Evolutionary conservation across 2,797 vertebrate genomes (phyloP).

Genomic region (Linurgus olivaceus): DNA sequence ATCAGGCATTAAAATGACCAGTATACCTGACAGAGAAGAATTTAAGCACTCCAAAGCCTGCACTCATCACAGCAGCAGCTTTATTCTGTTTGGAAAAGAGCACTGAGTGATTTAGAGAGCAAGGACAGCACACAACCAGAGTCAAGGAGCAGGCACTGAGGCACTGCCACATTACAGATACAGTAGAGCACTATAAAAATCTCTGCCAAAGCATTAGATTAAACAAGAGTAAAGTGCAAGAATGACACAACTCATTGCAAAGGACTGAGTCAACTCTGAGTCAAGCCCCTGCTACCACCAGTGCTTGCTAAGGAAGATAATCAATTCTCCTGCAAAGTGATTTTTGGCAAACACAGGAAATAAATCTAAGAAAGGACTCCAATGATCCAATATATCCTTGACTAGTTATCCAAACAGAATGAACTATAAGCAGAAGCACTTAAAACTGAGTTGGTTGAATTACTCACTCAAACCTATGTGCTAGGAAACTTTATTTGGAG

Average conservation of each 20-base stretch:
- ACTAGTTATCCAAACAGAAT: slow-evolving; percentile 44
- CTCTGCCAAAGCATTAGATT: background rate
- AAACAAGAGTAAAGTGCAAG: background rate
- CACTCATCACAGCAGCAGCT: background rate
- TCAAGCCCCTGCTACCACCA: background rate
- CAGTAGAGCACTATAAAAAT: background rate
- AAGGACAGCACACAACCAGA: background rate
- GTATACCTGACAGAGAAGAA: background rate
- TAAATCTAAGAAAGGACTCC: background rate
- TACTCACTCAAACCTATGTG: slow-evolving; percentile 4
- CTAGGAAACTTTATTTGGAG: slow-evolving; percentile 58
- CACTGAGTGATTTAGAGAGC: background rate
- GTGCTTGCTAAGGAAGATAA: background rate
- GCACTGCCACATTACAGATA: background rate
- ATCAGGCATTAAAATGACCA: background rate
- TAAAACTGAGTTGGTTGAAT: background rate
- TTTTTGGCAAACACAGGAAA: slow-evolving; percentile 6
- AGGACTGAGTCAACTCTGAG: background rate
- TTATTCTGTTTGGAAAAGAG: background rate
- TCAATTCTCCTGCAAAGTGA: background rate
- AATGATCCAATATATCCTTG: background rate
- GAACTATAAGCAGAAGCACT: background rate
- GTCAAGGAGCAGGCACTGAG: background rate
- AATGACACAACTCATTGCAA: background rate
- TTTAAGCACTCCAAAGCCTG: background rate